phyloP scores from a whole-genome alignment of 2,113 vertebrate species.

The Aldabrachelys gigantea region DNA sequence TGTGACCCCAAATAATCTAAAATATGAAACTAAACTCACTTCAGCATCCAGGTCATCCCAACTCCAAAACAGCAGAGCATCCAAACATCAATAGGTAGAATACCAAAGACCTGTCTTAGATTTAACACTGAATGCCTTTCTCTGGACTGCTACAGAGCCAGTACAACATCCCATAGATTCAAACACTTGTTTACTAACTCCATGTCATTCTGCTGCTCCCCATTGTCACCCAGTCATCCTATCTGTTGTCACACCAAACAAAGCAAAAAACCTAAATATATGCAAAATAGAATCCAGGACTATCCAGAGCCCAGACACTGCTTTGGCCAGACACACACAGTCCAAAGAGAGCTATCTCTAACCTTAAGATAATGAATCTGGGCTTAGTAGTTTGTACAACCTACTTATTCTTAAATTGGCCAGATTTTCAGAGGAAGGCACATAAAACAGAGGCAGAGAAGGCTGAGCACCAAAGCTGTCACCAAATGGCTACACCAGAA shows the following conservation, averaged over 20 bases:
- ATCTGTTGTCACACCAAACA: not conserved
- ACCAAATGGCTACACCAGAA: slow-evolving; percentile 3
- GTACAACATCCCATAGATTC: fast-evolving
- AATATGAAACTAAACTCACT: not conserved
- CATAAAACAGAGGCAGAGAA: not conserved
- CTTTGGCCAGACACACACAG: not conserved
- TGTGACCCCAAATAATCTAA: not conserved
- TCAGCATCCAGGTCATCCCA: not conserved
- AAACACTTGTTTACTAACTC: not conserved
- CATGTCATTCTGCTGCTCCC: not conserved
- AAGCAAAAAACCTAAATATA: not conserved
- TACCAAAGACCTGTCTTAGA: not conserved
- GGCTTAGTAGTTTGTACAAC: fast-evolving
- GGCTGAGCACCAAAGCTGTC: not conserved
- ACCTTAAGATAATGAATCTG: not conserved
- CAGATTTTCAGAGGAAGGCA: not conserved
- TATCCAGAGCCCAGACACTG: not conserved
- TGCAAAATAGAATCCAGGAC: not conserved
- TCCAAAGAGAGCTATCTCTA: not conserved
- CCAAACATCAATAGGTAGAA: not conserved
- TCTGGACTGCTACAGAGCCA: not conserved
- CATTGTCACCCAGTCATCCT: not conserved
- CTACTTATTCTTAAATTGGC: not conserved
- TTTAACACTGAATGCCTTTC: not conserved
- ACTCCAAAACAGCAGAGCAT: not conserved